Conservation (phyloP, 2,113 vertebrate genomes). For the Pavo muticus region DNA sequence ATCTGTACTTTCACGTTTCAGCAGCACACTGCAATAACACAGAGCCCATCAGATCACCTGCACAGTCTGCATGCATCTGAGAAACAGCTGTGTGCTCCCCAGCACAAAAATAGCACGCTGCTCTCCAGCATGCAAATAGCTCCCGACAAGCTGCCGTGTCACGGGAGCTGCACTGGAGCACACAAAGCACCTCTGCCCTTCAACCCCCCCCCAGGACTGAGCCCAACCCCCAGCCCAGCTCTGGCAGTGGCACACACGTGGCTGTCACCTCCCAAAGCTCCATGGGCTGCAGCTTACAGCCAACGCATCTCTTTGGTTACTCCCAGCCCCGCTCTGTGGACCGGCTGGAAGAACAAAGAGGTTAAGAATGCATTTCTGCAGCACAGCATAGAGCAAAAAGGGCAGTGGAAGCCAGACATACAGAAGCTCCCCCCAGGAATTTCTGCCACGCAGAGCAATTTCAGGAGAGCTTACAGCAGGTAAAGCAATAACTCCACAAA, state of each 20-base stretch:
- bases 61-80: not conserved
- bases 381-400: not conserved
- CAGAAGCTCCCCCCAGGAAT: not conserved
- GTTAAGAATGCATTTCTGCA: too few species aligned
- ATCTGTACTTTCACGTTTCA: not conserved
- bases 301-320: not conserved
- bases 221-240: too few species aligned
- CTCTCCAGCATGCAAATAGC: not conserved
- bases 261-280: too few species aligned
- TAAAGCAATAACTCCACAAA: not conserved
- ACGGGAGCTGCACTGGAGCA: not conserved
- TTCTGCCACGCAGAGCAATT: not conserved
- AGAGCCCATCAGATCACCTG: not conserved
- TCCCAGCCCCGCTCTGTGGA: not conserved
- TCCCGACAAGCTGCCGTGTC: not conserved
- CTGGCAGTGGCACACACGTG: too few species aligned
- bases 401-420: not conserved
- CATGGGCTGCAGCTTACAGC: not conserved
- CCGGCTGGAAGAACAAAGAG: too few species aligned
- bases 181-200: not conserved
- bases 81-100: not conserved
- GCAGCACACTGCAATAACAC: not conserved
- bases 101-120: rapidly evolving
- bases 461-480: not conserved
- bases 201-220: not conserved